phyloP scores from a whole-genome alignment of 2,113 vertebrate species.

The Sylvietta virens region DNA sequence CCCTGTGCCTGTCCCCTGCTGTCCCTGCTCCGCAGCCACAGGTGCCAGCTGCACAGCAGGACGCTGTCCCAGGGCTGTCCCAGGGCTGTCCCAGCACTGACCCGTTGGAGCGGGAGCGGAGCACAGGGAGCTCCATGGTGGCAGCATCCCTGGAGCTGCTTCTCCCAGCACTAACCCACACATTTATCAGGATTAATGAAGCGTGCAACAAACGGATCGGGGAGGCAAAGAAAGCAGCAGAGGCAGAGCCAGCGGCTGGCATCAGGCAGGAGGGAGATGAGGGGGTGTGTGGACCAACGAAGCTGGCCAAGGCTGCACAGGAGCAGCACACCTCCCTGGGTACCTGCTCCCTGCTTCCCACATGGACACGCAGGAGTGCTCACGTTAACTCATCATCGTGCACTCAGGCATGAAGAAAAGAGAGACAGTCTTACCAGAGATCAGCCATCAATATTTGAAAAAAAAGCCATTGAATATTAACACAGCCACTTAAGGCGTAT shows the following conservation, averaged over 20 bases:
- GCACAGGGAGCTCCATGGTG: neutral
- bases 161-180: neutral
- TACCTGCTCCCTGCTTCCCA: neutral
- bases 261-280: neutral
- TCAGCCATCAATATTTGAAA: neutral
- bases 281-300: neutral
- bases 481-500: neutral
- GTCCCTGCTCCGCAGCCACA: neutral
- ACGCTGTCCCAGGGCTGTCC: neutral
- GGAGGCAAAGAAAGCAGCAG: neutral
- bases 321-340: neutral
- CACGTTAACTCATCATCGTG: accelerated
- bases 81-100: neutral
- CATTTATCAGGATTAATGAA: conserved; percentile 43
- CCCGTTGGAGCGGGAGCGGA: accelerated
- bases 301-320: neutral
- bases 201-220: neutral
- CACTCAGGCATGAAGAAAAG: neutral
- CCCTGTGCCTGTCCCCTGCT: neutral
- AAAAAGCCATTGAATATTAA: neutral
- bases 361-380: accelerated
- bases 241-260: neutral
- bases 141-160: neutral
- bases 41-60: neutral
- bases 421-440: neutral